Evolutionary conservation across 2,113 vertebrate species (phyloP).

Genomic region (Grammomys surdaster): DNA sequence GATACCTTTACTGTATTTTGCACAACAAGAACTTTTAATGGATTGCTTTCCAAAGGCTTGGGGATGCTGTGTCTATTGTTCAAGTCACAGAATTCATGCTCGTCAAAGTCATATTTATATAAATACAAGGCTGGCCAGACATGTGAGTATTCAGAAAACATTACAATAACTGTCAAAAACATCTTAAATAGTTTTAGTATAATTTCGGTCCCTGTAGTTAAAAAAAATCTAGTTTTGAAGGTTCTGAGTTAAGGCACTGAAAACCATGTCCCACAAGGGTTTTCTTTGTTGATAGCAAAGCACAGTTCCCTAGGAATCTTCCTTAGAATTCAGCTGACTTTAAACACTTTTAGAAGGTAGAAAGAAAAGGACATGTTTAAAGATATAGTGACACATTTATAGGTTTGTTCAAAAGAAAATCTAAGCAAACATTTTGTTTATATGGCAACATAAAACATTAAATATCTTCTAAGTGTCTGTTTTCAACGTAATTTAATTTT

Average conservation of each 20-base stretch:
- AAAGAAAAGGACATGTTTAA: not conserved
- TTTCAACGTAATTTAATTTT: not conserved
- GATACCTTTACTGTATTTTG: not conserved
- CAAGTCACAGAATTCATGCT: not conserved
- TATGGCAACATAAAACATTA: not conserved
- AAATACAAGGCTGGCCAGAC: not conserved
- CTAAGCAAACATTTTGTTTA: conserved; percentile 23
- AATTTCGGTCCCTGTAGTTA: not conserved
- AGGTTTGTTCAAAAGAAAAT: conserved; percentile 4
- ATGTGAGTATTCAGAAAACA: not conserved
- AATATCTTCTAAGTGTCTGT: not conserved
- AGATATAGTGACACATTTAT: conserved; percentile 1
- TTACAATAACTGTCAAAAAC: not conserved
- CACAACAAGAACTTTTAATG: not conserved
- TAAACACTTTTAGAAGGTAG: not conserved
- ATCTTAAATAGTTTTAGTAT: not conserved
- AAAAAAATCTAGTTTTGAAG: not conserved
- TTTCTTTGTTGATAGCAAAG: not conserved
- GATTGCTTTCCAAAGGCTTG: not conserved
- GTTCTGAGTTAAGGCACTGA: not conserved
- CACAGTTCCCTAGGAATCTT: not conserved
- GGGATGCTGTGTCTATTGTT: not conserved
- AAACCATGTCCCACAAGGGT: not conserved
- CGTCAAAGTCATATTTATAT: conserved; percentile 8
- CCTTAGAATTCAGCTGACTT: not conserved